These are phyloP conservation scores for Hydractinia echinata DNA, from an alignment of 30 jellyfish, hydroid and myxozoan species.

Conservation along the genomic window DNA sequence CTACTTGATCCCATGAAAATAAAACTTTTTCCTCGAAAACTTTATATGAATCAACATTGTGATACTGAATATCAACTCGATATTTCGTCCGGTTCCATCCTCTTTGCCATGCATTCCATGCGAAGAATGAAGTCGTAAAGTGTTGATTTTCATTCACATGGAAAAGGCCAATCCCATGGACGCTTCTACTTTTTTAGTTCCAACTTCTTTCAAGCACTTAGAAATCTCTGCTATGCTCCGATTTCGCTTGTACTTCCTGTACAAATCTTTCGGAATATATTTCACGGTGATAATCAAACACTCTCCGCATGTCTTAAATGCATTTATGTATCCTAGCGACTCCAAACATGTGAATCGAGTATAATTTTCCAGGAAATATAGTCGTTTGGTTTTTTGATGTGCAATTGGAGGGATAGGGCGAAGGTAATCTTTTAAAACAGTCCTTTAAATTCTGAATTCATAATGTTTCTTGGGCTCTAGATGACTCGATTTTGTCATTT, in stretches of 20 bases:
- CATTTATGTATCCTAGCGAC: slow-evolving; percentile 14
- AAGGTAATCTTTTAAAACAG: slow-evolving; percentile 20
- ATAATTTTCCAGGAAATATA: slow-evolving; percentile 33
- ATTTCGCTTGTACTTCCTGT: slow-evolving; percentile 13
- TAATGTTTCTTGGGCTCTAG: slow-evolving; percentile 12
- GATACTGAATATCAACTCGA: slow-evolving; percentile 22
- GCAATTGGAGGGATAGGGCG: slow-evolving; percentile 38
- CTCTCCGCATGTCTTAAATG: slow-evolving; percentile 33
- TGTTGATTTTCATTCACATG: slow-evolving; percentile 14
- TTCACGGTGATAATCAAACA: slow-evolving; percentile 26
- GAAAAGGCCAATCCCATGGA: slow-evolving; percentile 25
- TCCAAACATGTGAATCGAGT: slow-evolving; percentile 23
- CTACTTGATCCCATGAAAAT: slow-evolving; percentile 19
- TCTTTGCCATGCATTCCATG: not conserved
- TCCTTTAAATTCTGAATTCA: not conserved
- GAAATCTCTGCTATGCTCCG: not conserved
- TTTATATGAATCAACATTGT: slow-evolving; percentile 33
- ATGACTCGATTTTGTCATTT: slow-evolving; percentile 11
- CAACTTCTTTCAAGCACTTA: not conserved
- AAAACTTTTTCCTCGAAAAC: slow-evolving; percentile 24
- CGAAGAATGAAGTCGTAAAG: not conserved
- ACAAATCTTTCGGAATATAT: slow-evolving; percentile 26
- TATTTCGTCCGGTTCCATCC: not conserved
- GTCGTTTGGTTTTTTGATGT: slow-evolving; percentile 2
- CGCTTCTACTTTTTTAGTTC: not conserved